Evolutionary conservation across 2,888 invertebrate genomes (phyloP).

Genomic region (Drosophila testacea): DNA sequence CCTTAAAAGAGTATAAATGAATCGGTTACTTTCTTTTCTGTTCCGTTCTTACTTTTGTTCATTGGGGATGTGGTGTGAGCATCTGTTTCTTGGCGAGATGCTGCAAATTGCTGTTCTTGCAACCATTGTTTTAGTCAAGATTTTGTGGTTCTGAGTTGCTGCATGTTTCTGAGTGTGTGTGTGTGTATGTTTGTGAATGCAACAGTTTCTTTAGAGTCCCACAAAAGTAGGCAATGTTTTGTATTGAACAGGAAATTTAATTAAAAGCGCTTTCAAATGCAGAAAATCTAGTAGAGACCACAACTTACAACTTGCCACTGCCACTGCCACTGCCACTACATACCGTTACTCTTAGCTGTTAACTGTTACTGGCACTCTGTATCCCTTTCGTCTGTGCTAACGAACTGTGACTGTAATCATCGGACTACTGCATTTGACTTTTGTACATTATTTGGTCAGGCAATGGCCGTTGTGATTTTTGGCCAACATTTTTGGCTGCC

Average conservation of each 20-base stretch:
- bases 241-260: constrained; percentile 72
- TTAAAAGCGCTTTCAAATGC: constrained; percentile 61
- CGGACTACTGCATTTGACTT: constrained; percentile 66
- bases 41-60: constrained; percentile 15
- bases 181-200: constrained; percentile 42
- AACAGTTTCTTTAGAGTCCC: constrained; percentile 60
- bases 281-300: constrained; percentile 35
- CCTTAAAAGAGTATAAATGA: constrained; percentile 15
- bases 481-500: constrained; percentile 25
- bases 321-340: constrained; percentile 12
- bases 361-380: constrained; percentile 11
- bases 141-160: constrained; percentile 53
- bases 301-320: constrained; percentile 41
- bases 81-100: constrained; percentile 67
- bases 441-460: constrained; percentile 40
- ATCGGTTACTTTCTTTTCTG: not conserved
- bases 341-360: constrained; percentile 11
- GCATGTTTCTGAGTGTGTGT: constrained; percentile 6
- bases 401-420: constrained; percentile 67
- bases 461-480: constrained; percentile 30
- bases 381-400: constrained; percentile 38
- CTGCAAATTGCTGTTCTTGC: constrained; percentile 64
- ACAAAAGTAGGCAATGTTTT: constrained; percentile 64
- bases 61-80: constrained; percentile 37
- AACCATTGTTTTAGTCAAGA: constrained; percentile 51